phyloP scores from a whole-genome alignment of 2,888 invertebrate species.

The Cosmorhoe ocellata region DNA sequence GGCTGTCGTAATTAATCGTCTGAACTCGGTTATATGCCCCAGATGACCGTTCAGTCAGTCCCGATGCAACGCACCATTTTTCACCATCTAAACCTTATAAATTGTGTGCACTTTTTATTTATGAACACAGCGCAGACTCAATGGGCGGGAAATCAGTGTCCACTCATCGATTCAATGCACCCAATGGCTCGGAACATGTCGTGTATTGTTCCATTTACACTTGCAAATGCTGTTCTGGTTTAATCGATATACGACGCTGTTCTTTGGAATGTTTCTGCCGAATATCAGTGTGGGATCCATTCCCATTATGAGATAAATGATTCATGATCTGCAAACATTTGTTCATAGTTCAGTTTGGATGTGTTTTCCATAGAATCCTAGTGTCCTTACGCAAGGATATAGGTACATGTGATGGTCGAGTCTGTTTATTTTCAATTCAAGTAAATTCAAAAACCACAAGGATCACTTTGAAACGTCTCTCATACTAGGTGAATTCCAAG shows the following conservation, averaged over 20 bases:
- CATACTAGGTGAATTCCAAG: no score
- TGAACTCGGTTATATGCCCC: neutral
- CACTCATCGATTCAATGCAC: constrained; percentile 56
- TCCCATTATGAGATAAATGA: no score
- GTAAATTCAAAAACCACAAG: no score
- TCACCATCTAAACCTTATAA: constrained; percentile 16
- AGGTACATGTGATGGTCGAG: no score
- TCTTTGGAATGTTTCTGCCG: constrained; percentile 1
- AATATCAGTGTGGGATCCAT: no score
- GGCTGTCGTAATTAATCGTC: constrained; percentile 3
- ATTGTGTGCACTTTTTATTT: constrained; percentile 31
- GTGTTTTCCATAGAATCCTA: no score
- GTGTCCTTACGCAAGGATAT: no score
- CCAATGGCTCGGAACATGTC: constrained; percentile 61
- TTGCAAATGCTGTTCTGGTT: constrained; percentile 41
- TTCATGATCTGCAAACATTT: no score
- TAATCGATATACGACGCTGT: constrained; percentile 9
- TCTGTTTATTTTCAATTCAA: no score
- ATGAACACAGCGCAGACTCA: constrained; percentile 40
- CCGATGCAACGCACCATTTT: constrained; percentile 13
- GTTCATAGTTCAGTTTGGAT: no score
- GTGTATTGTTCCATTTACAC: constrained; percentile 65
- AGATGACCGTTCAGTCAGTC: constrained; percentile 10
- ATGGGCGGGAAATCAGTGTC: constrained; percentile 62
- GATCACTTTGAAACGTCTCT: no score